Conservation (phyloP, 2,888 invertebrate genomes). For the Diarsia mendica region DNA sequence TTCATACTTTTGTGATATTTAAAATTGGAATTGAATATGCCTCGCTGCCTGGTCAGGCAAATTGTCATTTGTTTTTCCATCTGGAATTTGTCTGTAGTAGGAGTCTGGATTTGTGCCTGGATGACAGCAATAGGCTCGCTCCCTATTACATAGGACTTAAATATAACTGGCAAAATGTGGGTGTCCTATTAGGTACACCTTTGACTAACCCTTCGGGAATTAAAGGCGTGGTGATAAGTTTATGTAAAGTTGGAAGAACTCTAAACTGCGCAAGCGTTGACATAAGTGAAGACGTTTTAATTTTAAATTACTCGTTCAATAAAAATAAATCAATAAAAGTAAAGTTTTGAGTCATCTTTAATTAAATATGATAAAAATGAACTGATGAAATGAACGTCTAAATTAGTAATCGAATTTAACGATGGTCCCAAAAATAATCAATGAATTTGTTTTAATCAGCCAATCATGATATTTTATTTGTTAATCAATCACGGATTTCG, state of each 20-base stretch:
- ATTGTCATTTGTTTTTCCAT: too few relatives aligned
- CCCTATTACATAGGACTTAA: too few relatives aligned
- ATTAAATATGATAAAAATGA: slow-evolving; percentile 27
- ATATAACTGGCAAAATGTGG: too few relatives aligned
- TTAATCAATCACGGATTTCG: slow-evolving; percentile 41
- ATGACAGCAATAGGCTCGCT: too few relatives aligned
- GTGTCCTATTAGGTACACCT: too few relatives aligned
- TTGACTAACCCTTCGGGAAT: too few relatives aligned
- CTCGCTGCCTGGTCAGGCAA: too few relatives aligned
- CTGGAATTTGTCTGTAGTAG: too few relatives aligned
- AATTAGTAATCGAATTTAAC: slow-evolving; percentile 26
- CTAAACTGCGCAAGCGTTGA: slow-evolving; percentile 14
- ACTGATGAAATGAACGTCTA: slow-evolving; percentile 9
- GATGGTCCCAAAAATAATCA: slow-evolving; percentile 24
- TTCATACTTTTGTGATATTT: too few relatives aligned
- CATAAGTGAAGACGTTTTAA: background rate
- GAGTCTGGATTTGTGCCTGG: too few relatives aligned
- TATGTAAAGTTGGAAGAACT: slow-evolving; percentile 6
- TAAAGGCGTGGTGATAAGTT: too few relatives aligned
- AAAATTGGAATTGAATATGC: too few relatives aligned
- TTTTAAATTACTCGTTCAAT: background rate
- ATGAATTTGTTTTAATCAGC: slow-evolving; percentile 40
- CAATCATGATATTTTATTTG: slow-evolving; percentile 44
- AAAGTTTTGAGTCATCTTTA: background rate
- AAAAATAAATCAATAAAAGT: slow-evolving; percentile 3